Evolutionary conservation across 2,888 invertebrate species (phyloP).

Genomic region (Ectropis crepuscularia): DNA sequence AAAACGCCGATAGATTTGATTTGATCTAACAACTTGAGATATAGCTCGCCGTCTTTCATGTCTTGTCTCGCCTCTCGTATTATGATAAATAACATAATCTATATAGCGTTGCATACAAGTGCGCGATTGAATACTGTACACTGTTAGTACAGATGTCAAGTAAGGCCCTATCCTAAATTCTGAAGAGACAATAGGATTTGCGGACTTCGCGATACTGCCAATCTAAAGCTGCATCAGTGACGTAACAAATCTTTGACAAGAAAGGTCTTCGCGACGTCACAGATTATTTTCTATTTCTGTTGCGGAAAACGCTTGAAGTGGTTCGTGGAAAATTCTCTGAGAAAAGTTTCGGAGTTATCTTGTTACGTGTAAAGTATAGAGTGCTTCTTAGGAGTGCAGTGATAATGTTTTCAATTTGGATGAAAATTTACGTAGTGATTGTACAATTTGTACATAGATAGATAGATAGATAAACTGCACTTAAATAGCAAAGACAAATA

Average conservation of each 20-base stretch:
- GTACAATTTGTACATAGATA: no score
- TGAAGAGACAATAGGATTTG: slow-evolving; percentile 3
- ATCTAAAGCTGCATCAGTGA: slow-evolving; percentile 12
- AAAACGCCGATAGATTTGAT: slow-evolving; percentile 4
- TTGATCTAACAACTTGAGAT: slow-evolving; percentile 8
- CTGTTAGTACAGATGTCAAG: not conserved
- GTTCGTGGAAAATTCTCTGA: slow-evolving; percentile 6
- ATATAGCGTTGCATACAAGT: not conserved
- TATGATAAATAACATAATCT: no score
- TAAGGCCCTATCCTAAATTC: slow-evolving; percentile 2
- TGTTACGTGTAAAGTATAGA: no score
- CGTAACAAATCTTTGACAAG: slow-evolving; percentile 15
- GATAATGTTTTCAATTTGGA: not conserved
- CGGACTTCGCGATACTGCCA: not conserved
- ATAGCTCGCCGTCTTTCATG: slow-evolving; percentile 1
- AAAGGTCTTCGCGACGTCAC: slow-evolving; percentile 27
- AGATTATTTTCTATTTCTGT: slow-evolving; percentile 2
- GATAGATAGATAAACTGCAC: no score
- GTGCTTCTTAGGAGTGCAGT: not conserved
- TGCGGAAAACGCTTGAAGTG: slow-evolving; percentile 1
- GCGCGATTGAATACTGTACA: not conserved
- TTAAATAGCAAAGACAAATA: no score
- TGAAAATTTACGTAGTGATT: no score
- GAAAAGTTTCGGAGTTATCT: not conserved
- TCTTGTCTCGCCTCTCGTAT: no score